Evolutionary conservation across 2,888 invertebrate genomes (phyloP), one percentile per base, ranked within the genome.

Genomic region (Heliconius erato): DNA sequence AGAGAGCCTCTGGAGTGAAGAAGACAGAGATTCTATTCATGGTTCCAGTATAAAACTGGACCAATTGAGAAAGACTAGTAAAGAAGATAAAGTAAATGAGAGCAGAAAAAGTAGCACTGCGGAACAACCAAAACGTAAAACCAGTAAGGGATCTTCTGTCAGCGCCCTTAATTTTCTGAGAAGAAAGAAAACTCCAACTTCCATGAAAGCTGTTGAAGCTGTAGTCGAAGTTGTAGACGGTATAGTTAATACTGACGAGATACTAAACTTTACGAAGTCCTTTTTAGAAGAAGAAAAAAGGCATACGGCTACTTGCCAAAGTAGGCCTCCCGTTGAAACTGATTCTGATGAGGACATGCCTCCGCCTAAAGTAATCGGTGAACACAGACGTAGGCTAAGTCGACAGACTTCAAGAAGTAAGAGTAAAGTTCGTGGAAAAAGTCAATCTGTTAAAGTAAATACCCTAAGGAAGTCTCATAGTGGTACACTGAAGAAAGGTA

Each of bases 1-100:
- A 84, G 95, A 95, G 84, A 95, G 95, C 78, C 91, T 95, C n/a
- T 95, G 94, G 94, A 96, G 96, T 80, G 96, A 96, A 86, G 95
- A 96, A 87, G 95, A 95, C 81, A 92, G 92, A 83, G 96, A 96
- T 82, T 95, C 95, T 2, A 92, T 95, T 72, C 91, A 94, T 54
- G 95, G 94, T 1, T 95, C 94, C 0, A 89, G 90, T 54, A 90
- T 92, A 85, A 92, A 94, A 87, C 86, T 95, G 3, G 93, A 95
- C 82, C 92, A 93, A 81, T 88, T 90, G 12, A 93, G 93, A 81
- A 96, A 95, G 85, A 94, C 92, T 82, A 94, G 93, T 83, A 95
- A 93, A 84, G 95, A 94, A 82, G 93, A 94, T 79, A 94, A 95
- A 85, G 90, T 87, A 85, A 90, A 88, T 0, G 92, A 90, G 49